Base-by-base conservation (phyloP, 2,113 vertebrate genomes). In the Zingel zingel region DNA sequence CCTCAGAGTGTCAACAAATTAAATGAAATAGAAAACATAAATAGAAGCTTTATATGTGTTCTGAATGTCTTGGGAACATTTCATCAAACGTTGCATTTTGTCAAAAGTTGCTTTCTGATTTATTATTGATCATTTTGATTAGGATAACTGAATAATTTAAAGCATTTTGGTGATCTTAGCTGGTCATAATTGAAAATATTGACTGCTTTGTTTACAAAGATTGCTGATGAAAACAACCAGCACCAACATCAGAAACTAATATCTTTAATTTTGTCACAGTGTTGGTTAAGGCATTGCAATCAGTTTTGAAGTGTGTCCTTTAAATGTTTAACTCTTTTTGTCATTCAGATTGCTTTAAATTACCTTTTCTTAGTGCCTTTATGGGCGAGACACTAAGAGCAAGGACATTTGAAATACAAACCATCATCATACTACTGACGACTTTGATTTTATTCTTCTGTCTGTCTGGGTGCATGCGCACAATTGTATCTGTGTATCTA, bases 381-480 rank as follows among this genome's bases (percentile, higher is more conserved):
- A 18, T 58, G 23, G 16, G 45, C 2, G 23, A 36, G 21, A 23
- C 23, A 23, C 27, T 39, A 21, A 63, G 18, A 61, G 53, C 0
- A 6, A 54, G n/a, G 48, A 58, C 6, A 23, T 63, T 10, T 56
- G 23, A 45, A 10, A 36, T n/a, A 39, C 6, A 50, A 74, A 62
- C 51, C 47, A 36, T 3, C 21, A 23, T 11, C 23, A 30, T 21
- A 6, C 7, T 21, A 19, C 39, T 39, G 25, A 70, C 48, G 23
- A 43, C 39, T 47, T 65, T 59, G 1, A 36, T 74, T 63, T 59
- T 56, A 47, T 79, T 69, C 15, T 23, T 48, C 25, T 73, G 57
- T 59, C 48, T 67, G 43, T 54, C 30, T 58, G 27, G 12, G 19
- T 48, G 1, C 6, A 33, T 56, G 7, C 27, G 48, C 10, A 45